Percentiles rank a stretch among this genome's conserved stretches.
Evolutionary conservation across 2,113 vertebrate genomes (phyloP).

Genomic region (Chinchilla lanigera): DNA sequence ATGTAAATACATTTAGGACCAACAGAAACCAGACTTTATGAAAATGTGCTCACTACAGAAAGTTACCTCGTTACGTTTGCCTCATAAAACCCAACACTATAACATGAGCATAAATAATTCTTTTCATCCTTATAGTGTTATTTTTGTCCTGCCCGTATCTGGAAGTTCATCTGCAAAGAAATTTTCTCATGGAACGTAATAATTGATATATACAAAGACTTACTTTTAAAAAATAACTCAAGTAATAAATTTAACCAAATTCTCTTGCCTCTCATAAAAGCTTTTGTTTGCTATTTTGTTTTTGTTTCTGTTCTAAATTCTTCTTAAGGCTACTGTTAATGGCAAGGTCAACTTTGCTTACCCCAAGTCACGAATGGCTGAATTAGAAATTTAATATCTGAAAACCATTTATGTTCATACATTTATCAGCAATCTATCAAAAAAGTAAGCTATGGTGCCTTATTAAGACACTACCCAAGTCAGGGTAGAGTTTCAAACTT

Average conservation of each 20-base stretch:
- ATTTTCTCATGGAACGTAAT: slow-evolving; percentile 33
- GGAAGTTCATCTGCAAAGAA: slow-evolving; percentile 60
- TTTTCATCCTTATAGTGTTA: not conserved
- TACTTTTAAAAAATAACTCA: slow-evolving; percentile 45
- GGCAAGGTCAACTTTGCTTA: slow-evolving; percentile 32
- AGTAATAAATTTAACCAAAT: slow-evolving; percentile 32
- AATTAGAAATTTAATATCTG: not conserved
- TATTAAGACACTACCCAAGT: slow-evolving; percentile 27
- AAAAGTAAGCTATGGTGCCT: slow-evolving; percentile 23
- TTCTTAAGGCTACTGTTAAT: not conserved
- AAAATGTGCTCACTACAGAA: slow-evolving; percentile 42
- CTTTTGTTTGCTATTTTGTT: not conserved
- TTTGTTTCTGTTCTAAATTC: not conserved
- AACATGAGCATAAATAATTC: slow-evolving; percentile 52
- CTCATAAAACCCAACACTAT: slow-evolving; percentile 15
- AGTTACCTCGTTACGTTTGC: slow-evolving; percentile 9
- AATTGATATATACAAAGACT: not conserved
- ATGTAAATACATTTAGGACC: slow-evolving; percentile 33
- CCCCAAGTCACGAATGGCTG: not conserved
- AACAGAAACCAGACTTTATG: slow-evolving; percentile 48
- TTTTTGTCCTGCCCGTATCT: slow-evolving; percentile 49
- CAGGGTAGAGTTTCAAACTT: slow-evolving; percentile 48
- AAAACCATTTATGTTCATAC: slow-evolving; percentile 46
- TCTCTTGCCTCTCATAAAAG: not conserved
- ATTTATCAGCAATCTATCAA: slow-evolving; percentile 18